Evolutionary conservation across 2,113 vertebrate genomes (phyloP).

Genomic region (Zosterops borbonicus): DNA sequence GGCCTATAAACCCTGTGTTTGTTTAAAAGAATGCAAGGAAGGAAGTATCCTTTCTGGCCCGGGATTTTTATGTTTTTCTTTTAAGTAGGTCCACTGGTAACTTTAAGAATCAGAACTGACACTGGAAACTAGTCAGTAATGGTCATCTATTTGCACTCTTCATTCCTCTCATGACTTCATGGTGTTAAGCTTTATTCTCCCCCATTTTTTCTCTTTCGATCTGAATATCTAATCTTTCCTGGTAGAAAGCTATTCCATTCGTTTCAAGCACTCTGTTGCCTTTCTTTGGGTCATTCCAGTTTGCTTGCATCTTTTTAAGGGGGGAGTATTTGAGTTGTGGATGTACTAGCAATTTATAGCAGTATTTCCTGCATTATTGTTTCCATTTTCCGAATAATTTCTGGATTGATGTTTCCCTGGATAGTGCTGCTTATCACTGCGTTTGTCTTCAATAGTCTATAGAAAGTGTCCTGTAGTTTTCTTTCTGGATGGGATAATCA

Average conservation of each 20-base stretch:
- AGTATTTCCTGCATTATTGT: neutral
- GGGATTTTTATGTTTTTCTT: neutral
- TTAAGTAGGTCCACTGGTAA: neutral
- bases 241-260: neutral
- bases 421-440: neutral
- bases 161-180: neutral
- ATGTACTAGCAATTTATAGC: neutral
- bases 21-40: neutral
- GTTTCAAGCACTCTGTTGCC: neutral
- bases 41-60: neutral
- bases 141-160: neutral
- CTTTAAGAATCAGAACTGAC: neutral
- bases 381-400: neutral
- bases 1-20: neutral
- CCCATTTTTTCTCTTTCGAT: neutral
- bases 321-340: neutral
- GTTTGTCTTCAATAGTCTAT: neutral
- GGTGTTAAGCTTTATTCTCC: neutral
- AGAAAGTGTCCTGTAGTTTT: neutral
- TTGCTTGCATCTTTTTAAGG: neutral
- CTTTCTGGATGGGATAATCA: neutral
- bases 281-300: neutral
- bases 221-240: neutral
- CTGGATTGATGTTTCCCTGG: rapidly evolving
- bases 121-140: neutral